Percentiles rank a stretch among this genome's conserved stretches.
These are phyloP conservation scores for Olivierus martensii DNA, from an alignment of 1,140 invertebrate species.

Conservation along the genomic window DNA sequence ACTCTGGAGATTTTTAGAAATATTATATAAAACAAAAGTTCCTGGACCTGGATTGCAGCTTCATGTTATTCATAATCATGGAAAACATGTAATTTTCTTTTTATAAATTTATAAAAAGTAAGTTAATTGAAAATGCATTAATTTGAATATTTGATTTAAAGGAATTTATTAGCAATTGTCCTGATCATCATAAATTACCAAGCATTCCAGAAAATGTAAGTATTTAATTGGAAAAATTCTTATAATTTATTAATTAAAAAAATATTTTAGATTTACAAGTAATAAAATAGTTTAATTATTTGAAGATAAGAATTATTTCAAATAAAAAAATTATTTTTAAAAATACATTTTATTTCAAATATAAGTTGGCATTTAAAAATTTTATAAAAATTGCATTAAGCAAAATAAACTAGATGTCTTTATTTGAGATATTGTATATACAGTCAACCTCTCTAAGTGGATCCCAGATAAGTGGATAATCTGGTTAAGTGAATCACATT, in stretches of 20 bases:
- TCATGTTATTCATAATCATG: not conserved
- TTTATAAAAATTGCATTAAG: too few relatives aligned
- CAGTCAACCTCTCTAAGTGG: too few relatives aligned
- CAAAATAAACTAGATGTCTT: too few relatives aligned
- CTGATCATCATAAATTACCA: constrained; percentile 62
- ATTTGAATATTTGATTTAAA: constrained; percentile 32
- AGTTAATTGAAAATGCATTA: not conserved
- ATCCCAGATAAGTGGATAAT: too few relatives aligned
- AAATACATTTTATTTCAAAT: too few relatives aligned
- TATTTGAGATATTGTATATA: too few relatives aligned
- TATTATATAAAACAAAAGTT: constrained; percentile 46
- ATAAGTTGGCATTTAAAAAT: too few relatives aligned
- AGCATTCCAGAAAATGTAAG: constrained; percentile 91
- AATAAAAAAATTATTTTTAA: not conserved
- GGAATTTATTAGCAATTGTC: constrained; percentile 60
- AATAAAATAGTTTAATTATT: not conserved
- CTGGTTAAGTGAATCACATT: too few relatives aligned
- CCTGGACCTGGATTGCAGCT: constrained; percentile 38
- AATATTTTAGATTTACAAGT: not conserved
- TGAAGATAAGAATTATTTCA: not conserved
- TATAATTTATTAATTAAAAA: constrained; percentile 7
- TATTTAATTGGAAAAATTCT: too few relatives aligned
- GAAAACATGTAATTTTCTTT: constrained; percentile 9
- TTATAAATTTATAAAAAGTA: constrained; percentile 12
- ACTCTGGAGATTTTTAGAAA: constrained; percentile 46